Evolutionary conservation across 2,797 vertebrate genomes (phyloP), one percentile per base, ranked within the genome.

Genomic region (Xenopus petersii): DNA sequence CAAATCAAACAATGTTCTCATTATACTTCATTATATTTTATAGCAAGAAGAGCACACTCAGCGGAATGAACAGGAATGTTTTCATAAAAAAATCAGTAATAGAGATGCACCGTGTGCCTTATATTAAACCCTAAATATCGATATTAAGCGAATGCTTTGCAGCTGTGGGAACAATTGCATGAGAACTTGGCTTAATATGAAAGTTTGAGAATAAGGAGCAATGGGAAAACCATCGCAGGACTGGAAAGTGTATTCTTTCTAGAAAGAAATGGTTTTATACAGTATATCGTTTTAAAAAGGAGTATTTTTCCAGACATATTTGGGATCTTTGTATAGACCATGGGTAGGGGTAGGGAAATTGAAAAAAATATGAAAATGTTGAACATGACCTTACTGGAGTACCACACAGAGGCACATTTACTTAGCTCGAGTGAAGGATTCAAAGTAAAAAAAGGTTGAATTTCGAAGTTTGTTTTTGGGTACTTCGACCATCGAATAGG

Each of bases 1-100:
- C 13, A n/a, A 46, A 58, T 64, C 73, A 81, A 78, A 48, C 11
- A 77, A 74, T 77, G 69, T 76, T 71, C 67, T 74, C 55, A 54
- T 56, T 66, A 79, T 73, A 21, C 12, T 17, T 15, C 0, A 3
- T 60, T 54, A 83, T 79, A 1, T 72, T 67, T 13, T 48, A 68
- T 16, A 12, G 67, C 47, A 60, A 58, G 24, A 17, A 72, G 54
- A 67, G 49, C 64, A 67, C 48, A 72, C 58, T 72, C 64, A 67
- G 30, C 61, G 48, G 7, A 2, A 36, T 55, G 26, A 54, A 67
- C 36, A 76, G 60, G 51, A 17, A n/a, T 17, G 59, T 54, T 49
- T 66, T 59, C 68, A 71, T 75, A 21, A 16, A 63, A 56, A 65
- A 54, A 4, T 46, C 33, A 62, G 42, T 46, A 15, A 21, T 10